Conservation (phyloP, 2,797 vertebrate genomes). For the Urocyon cinereoargenteus region DNA sequence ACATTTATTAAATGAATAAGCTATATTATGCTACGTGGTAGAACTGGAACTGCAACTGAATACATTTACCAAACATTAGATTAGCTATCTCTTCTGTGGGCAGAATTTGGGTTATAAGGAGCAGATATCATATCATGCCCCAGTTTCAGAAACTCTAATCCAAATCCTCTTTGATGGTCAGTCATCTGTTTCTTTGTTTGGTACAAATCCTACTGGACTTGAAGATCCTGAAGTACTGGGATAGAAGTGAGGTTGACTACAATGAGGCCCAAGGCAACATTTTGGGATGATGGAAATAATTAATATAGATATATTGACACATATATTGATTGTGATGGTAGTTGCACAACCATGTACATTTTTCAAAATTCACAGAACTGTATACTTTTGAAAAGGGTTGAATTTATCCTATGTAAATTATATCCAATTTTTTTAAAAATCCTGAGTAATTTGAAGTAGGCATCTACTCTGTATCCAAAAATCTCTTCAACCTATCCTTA, state of each 20-base stretch:
- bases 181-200: background rate
- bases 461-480: background rate
- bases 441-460: background rate
- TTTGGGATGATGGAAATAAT: background rate
- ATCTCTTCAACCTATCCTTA: background rate
- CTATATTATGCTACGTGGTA: background rate
- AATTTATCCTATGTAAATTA: background rate
- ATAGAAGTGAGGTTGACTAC: background rate
- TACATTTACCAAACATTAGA: background rate
- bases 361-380: background rate
- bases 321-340: background rate
- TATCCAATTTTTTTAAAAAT: background rate
- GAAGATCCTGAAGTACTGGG: background rate
- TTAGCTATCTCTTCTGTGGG: background rate
- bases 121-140: background rate
- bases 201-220: background rate
- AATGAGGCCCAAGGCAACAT: background rate
- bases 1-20: background rate
- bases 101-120: slow-evolving; percentile 14
- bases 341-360: background rate
- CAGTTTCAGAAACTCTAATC: background rate
- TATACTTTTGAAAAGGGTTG: background rate
- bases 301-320: background rate
- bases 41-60: background rate
- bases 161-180: background rate